Base-by-base conservation (phyloP, 2,797 vertebrate species). In the Echeneis naucrates region DNA sequence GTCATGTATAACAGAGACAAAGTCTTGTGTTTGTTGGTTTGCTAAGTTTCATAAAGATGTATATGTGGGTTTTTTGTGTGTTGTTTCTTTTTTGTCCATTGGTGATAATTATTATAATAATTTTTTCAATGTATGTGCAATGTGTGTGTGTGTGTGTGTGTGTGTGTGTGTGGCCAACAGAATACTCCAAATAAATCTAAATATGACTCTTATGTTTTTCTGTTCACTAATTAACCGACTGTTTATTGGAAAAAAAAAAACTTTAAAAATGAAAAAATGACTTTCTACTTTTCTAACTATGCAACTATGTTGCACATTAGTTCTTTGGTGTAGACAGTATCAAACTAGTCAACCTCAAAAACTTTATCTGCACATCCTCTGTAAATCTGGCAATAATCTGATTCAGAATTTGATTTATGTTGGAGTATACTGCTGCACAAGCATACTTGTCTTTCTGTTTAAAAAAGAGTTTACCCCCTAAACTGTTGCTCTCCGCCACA, bases 391-490 rank as follows among this genome's bases (percentile, higher is more conserved):
- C 40, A 8, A 19, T 17, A 44, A n/a, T 8, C 42, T n/a, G 19
- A n/a, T 17, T 8, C 2, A 10, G 13, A 4, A 42, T 37, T 10
- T 8, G 1, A 27, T 50, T 32, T 47, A 10, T 17, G 47, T 27
- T 52, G 23, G n/a, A 42, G 57, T 52, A 37, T n/a, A 2, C 45
- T 35, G 35, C 3, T 0, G 27, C 4, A 17, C 17, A 17, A 14
- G 11, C 52, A 55, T 72, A 19, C 5, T 35, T 0, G 1, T 40
- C 17, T 56, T 23, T 57, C 26, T 2, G 9, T 27, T 48, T 70
- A 21, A 48, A 50, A 75, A 27, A 27, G 0, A 8, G 67, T 92
- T 94, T 94, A 95, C 93, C 94, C 66, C 88, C 92, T 59, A 66
- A 70, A 38, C 84, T 91, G 75, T 75, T 89, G 87, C 85, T 90